Evolutionary conservation across 2,797 vertebrate genomes (phyloP).

Genomic region (Sebastes minor): DNA sequence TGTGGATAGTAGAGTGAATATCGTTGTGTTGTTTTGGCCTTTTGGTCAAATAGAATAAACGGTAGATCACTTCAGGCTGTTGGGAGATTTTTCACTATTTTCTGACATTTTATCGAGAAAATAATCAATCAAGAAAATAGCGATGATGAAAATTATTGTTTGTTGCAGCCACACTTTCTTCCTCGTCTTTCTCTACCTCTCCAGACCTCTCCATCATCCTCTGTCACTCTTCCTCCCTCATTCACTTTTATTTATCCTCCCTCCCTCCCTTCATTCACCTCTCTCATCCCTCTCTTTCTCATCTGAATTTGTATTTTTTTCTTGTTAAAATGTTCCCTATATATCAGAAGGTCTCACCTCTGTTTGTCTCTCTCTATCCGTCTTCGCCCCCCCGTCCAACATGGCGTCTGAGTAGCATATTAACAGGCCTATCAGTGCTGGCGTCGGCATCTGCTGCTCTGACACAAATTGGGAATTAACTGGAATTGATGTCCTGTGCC

Average conservation of each 20-base stretch:
- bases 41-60: neutral
- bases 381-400: neutral
- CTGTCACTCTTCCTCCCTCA: neutral
- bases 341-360: neutral
- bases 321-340: neutral
- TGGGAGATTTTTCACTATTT: neutral
- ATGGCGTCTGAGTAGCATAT: slow-evolving; percentile 83
- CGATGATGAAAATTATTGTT: neutral
- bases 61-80: neutral
- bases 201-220: neutral
- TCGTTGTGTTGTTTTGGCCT: neutral
- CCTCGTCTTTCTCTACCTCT: neutral
- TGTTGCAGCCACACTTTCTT: neutral
- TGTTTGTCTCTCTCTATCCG: neutral
- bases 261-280: neutral
- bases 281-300: neutral
- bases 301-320: neutral
- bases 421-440: slow-evolving; percentile 95
- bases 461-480: slow-evolving; percentile 99
- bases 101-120: neutral
- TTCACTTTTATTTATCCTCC: neutral
- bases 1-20: neutral
- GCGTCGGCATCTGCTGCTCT: slow-evolving; percentile 97
- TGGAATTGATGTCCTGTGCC: slow-evolving; percentile 98
- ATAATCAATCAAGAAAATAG: neutral